Evolutionary conservation across 2,113 vertebrate genomes (phyloP).

Genomic region (Natator depressus): DNA sequence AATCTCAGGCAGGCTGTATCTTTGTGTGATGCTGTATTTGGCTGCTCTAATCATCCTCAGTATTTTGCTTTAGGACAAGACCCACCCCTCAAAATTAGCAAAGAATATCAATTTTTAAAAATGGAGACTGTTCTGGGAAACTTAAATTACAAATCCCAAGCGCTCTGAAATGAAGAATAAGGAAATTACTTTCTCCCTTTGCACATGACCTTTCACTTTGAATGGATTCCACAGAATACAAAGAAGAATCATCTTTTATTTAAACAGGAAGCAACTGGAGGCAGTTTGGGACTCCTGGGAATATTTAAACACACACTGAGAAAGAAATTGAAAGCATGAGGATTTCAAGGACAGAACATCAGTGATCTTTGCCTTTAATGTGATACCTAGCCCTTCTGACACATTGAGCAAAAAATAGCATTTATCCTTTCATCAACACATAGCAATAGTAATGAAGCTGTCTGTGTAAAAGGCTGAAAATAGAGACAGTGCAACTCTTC

Average conservation of each 20-base stretch:
- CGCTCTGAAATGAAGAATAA: conserved; percentile 70
- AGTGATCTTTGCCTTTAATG: neutral
- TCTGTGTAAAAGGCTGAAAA: conserved; percentile 45
- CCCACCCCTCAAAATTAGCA: neutral
- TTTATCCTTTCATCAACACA: conserved; percentile 67
- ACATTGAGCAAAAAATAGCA: conserved; percentile 53
- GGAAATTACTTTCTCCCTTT: conserved; percentile 75
- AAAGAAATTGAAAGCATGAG: conserved; percentile 73
- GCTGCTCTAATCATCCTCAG: neutral
- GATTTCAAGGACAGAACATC: conserved; percentile 68
- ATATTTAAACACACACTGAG: conserved; percentile 74
- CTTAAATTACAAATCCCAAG: conserved; percentile 68
- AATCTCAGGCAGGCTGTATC: neutral
- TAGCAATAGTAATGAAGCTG: conserved; percentile 31
- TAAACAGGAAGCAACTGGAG: conserved; percentile 76
- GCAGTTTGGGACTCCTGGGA: conserved; percentile 66
- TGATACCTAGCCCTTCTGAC: conserved; percentile 57
- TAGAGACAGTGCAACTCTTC: neutral
- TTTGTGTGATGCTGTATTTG: neutral
- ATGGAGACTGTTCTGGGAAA: conserved; percentile 58
- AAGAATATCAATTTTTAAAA: conserved; percentile 53
- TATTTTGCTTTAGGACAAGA: neutral
- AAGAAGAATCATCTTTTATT: conserved; percentile 76
- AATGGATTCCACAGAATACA: conserved; percentile 71
- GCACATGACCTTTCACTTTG: conserved; percentile 72